phyloP scores from a whole-genome alignment of 2,797 vertebrate genomes.

The Kryptopterus vitreolus region DNA sequence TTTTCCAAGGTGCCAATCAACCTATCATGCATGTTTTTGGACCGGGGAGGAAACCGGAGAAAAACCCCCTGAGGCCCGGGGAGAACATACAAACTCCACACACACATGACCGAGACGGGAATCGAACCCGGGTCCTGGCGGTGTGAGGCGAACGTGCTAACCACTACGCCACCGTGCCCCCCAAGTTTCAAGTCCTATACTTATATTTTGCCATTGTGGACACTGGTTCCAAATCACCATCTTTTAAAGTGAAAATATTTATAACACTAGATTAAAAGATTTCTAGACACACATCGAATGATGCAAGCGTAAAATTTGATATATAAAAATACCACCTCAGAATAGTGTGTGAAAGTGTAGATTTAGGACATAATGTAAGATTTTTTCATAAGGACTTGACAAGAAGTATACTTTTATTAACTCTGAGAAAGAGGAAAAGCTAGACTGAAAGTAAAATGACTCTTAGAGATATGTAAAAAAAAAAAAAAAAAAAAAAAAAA shows the following conservation, averaged over 20 bases:
- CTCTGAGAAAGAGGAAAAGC: neutral
- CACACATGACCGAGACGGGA: too few relatives aligned
- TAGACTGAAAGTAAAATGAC: neutral
- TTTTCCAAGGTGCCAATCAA: too few relatives aligned
- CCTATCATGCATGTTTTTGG: too few relatives aligned
- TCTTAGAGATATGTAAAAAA: too few relatives aligned
- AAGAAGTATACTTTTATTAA: neutral
- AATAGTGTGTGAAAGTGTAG: neutral
- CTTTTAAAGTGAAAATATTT: neutral
- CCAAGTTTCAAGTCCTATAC: too few relatives aligned
- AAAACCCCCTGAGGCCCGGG: too few relatives aligned
- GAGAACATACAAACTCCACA: too few relatives aligned
- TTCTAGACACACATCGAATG: neutral
- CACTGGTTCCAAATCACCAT: neutral
- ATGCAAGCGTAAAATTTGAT: neutral
- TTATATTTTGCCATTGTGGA: neutral
- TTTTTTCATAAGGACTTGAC: neutral
- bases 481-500: too few relatives aligned
- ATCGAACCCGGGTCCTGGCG: too few relatives aligned
- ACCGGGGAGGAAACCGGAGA: too few relatives aligned
- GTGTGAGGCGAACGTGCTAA: too few relatives aligned
- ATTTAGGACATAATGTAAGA: neutral
- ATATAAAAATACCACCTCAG: neutral
- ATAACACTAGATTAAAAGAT: neutral
- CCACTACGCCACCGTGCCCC: too few relatives aligned